Conservation (phyloP, 35 echinoderm and acorn worm species). For the Hemicentrotus pulcherrimus region DNA sequence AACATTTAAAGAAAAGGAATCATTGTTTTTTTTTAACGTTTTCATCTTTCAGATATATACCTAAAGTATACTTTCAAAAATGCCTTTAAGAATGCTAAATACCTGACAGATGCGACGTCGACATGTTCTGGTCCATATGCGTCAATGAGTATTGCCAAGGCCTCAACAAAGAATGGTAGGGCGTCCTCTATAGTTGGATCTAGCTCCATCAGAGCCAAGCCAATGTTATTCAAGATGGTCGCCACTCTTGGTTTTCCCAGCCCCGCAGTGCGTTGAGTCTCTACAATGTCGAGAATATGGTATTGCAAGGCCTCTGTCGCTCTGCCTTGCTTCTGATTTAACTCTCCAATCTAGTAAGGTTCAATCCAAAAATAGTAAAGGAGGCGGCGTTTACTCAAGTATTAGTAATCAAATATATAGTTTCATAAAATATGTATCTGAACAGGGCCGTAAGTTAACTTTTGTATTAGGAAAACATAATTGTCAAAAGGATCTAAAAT, state of each 20-base stretch:
- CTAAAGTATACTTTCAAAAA: too few species aligned
- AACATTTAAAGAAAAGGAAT: too few species aligned
- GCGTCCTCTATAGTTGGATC: constrained; percentile 68
- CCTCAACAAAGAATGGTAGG: constrained; percentile 62
- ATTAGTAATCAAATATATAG: too few species aligned
- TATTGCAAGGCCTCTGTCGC: constrained; percentile 61
- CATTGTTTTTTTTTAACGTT: too few species aligned
- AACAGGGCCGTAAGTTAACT: too few species aligned
- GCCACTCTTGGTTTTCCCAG: constrained; percentile 78
- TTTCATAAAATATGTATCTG: too few species aligned
- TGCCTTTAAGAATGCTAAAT: background rate
- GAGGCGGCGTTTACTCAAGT: too few species aligned
- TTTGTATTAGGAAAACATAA: too few species aligned
- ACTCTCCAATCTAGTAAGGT: constrained; percentile 70
- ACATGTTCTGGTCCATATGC: constrained; percentile 82
- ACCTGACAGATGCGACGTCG: constrained; percentile 90
- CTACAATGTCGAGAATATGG: constrained; percentile 72
- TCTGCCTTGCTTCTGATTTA: constrained; percentile 75
- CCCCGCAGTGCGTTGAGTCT: constrained; percentile 74
- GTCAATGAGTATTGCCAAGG: constrained; percentile 70
- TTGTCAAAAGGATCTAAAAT: too few species aligned
- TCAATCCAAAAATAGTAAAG: background rate
- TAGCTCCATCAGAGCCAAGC: constrained; percentile 74
- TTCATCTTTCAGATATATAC: too few species aligned
- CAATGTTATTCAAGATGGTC: constrained; percentile 84